These are phyloP conservation scores for Aporrectodea caliginosa DNA, from an alignment of 1,140 invertebrate genomes.

Conservation along the genomic window DNA sequence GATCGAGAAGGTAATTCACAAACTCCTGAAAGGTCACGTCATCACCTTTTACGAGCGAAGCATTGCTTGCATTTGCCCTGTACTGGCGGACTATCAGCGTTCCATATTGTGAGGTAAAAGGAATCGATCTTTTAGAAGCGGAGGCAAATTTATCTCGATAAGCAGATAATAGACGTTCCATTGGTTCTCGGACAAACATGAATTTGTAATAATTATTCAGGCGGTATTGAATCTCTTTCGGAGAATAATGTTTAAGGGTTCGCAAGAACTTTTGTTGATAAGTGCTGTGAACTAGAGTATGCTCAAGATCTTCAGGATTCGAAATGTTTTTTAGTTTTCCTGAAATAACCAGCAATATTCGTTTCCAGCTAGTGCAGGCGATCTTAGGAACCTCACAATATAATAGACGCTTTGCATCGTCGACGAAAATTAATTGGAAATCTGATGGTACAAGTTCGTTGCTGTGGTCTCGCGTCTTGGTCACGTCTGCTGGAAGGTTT, in stretches of 20 bases:
- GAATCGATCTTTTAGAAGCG: conserved; percentile 58
- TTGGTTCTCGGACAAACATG: conserved; percentile 83
- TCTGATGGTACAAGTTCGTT: too few relatives aligned
- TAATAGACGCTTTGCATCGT: too few relatives aligned
- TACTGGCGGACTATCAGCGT: conserved; percentile 73
- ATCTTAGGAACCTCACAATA: too few relatives aligned
- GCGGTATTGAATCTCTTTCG: conserved; percentile 61
- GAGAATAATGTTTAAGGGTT: conserved; percentile 59
- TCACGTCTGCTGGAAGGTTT: too few relatives aligned
- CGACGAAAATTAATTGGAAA: too few relatives aligned
- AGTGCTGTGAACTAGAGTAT: conserved; percentile 39
- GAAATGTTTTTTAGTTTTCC: too few relatives aligned
- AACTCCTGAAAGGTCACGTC: conserved; percentile 86
- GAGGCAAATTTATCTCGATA: conserved; percentile 84
- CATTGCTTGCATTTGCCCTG: conserved; percentile 66
- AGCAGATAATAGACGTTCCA: conserved; percentile 82
- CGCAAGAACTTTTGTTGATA: conserved; percentile 39
- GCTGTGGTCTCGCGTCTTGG: too few relatives aligned
- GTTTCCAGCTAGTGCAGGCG: too few relatives aligned
- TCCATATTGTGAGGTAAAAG: conserved; percentile 75
- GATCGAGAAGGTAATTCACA: conserved; percentile 48
- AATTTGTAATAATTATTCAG: conserved; percentile 67
- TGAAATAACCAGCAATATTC: too few relatives aligned
- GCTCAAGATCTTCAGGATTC: background rate
- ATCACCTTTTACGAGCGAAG: conserved; percentile 69